phyloP scores from a whole-genome alignment of 2,113 vertebrate species.

The Anoplopoma fimbria region DNA sequence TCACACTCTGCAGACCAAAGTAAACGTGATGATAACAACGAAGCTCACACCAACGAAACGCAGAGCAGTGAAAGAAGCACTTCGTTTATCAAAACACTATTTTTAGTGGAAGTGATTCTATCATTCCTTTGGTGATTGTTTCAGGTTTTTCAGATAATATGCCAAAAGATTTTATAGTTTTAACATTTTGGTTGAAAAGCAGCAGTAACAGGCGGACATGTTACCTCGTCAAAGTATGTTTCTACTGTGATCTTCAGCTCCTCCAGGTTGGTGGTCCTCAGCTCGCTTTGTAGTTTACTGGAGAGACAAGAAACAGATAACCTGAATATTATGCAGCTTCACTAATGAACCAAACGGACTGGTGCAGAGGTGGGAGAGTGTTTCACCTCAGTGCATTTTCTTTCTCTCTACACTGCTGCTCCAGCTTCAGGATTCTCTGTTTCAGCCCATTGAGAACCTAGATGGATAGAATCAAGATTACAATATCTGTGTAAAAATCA shows the following conservation, averaged over 20 bases:
- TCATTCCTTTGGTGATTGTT: not conserved
- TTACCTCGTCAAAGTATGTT: conserved; percentile 92
- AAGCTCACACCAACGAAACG: too few species aligned
- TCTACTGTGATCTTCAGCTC: conserved; percentile 91
- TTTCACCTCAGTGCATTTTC: conserved; percentile 87
- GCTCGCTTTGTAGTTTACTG: conserved; percentile 91
- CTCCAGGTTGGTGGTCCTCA: conserved; percentile 88
- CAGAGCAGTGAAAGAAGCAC: not conserved
- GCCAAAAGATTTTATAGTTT: not conserved
- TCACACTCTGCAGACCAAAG: not conserved
- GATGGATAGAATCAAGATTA: conserved; percentile 47
- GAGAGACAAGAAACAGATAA: not conserved
- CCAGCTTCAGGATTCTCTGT: conserved; percentile 90
- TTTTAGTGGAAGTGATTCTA: not conserved
- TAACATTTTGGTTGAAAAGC: not conserved
- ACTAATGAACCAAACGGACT: not conserved
- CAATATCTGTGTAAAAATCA: not conserved
- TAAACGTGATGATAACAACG: not conserved
- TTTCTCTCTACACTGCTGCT: conserved; percentile 93
- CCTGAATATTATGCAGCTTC: not conserved
- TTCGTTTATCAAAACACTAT: not conserved
- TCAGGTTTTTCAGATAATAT: not conserved
- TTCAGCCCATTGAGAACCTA: conserved; percentile 91
- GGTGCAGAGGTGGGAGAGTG: not conserved
- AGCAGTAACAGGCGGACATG: not conserved